Conservation (phyloP, 2,888 invertebrate species). For the Tetragnatha montana region DNA sequence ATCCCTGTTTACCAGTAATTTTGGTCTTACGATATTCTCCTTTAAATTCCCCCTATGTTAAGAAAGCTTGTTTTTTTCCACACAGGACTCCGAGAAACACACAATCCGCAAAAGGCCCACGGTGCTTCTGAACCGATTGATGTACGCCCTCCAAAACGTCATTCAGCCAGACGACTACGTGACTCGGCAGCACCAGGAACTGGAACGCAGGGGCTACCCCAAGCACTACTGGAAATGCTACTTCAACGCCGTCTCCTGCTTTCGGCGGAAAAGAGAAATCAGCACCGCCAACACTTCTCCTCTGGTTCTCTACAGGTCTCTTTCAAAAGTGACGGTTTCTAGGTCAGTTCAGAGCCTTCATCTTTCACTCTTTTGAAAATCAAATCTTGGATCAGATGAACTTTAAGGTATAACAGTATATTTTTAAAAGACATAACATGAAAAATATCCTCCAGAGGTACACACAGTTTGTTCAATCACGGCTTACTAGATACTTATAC, state of each 20-base stretch:
- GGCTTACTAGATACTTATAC: too few species aligned
- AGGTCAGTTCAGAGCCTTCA: background rate
- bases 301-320: background rate
- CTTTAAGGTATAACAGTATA: too few species aligned
- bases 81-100: constrained; percentile 27
- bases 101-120: constrained; percentile 42
- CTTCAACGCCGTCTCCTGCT: constrained; percentile 63
- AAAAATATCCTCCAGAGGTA: too few species aligned
- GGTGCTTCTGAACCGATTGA: constrained; percentile 54
- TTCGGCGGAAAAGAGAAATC: constrained; percentile 40
- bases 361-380: background rate
- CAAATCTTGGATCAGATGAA: too few species aligned
- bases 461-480: too few species aligned
- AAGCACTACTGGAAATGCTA: constrained; percentile 63
- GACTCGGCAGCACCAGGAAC: constrained; percentile 43
- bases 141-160: constrained; percentile 60
- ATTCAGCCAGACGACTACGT: constrained; percentile 16
- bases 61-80: too few species aligned
- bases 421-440: too few species aligned
- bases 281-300: background rate
- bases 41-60: too few species aligned
- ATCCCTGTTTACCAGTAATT: too few species aligned
- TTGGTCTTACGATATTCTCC: too few species aligned
- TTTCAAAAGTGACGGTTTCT: constrained; percentile 5
- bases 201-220: constrained; percentile 38